Percentiles rank a stretch among this genome's conserved stretches.
Evolutionary conservation across 1,140 invertebrate species (phyloP).

Genomic region (Ctenoplectra terminalis): DNA sequence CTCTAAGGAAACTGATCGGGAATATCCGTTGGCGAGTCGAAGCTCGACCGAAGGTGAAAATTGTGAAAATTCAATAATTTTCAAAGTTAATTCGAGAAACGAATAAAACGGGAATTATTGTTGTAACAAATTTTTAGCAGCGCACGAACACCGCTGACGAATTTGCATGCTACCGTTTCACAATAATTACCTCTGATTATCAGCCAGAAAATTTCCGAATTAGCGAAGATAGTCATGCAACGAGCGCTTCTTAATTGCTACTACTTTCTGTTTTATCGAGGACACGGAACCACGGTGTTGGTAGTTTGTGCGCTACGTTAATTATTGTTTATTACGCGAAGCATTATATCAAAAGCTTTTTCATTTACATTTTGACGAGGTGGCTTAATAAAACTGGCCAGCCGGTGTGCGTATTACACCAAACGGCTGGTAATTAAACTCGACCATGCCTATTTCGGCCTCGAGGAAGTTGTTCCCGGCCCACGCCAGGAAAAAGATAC

Average conservation of each 20-base stretch:
- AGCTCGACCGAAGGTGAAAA: too few relatives aligned
- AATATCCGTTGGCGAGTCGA: too few relatives aligned
- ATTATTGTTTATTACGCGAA: constrained; percentile 54
- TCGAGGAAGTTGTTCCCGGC: constrained; percentile 42
- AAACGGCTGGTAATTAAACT: constrained; percentile 69
- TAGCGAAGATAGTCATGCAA: background rate
- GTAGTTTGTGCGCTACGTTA: constrained; percentile 7
- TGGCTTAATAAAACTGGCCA: constrained; percentile 53
- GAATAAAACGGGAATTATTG: background rate
- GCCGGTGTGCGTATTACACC: constrained; percentile 40
- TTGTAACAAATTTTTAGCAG: background rate
- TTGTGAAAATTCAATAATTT: background rate
- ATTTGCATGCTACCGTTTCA: background rate
- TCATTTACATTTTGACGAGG: constrained; percentile 67
- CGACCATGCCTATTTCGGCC: constrained; percentile 55
- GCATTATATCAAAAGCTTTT: constrained; percentile 42
- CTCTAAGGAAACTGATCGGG: background rate
- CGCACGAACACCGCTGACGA: background rate
- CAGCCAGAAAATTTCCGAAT: background rate
- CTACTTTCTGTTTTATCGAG: background rate
- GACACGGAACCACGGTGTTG: background rate
- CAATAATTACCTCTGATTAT: constrained; percentile 7
- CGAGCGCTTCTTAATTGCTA: background rate
- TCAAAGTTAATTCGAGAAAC: background rate
- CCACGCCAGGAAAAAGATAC: constrained; percentile 19